Evolutionary conservation across 2,888 invertebrate species (phyloP).

Genomic region (Pseudococcus viburni): DNA sequence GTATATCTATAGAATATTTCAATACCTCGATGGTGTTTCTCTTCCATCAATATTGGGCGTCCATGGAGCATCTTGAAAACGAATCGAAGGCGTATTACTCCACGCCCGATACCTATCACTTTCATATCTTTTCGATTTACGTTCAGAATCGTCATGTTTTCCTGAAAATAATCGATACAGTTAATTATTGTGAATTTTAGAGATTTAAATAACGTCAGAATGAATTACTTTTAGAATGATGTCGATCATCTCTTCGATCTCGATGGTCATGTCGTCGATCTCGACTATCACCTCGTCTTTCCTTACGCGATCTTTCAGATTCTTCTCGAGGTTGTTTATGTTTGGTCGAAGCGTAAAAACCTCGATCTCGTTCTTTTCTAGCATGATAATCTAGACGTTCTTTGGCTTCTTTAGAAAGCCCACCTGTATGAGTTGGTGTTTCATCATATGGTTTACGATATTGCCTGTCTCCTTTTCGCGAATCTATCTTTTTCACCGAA

Average conservation of each 20-base stretch:
- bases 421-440: slow-evolving; percentile 95
- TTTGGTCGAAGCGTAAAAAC: slow-evolving; percentile 80
- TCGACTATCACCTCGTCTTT: slow-evolving; percentile 70
- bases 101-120: slow-evolving; percentile 58
- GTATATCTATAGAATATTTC: neutral
- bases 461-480: slow-evolving; percentile 73
- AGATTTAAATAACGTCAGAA: neutral
- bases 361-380: slow-evolving; percentile 78
- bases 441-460: slow-evolving; percentile 87
- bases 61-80: slow-evolving; percentile 87
- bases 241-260: slow-evolving; percentile 70
- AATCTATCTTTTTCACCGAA: slow-evolving; percentile 60
- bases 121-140: slow-evolving; percentile 65
- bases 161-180: neutral
- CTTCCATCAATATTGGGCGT: slow-evolving; percentile 82
- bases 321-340: slow-evolving; percentile 71
- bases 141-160: slow-evolving; percentile 68
- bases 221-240: slow-evolving; percentile 69
- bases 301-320: slow-evolving; percentile 67
- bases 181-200: neutral
- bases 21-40: slow-evolving; percentile 76
- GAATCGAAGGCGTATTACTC: slow-evolving; percentile 67
- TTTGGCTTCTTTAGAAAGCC: slow-evolving; percentile 83
- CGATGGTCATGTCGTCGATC: slow-evolving; percentile 71
- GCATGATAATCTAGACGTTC: slow-evolving; percentile 69